A percentile compares a stretch with the other conserved stretches of the same genome.
Evolutionary conservation across 2,113 vertebrate species (phyloP).

Genomic region (Heterotis niloticus): DNA sequence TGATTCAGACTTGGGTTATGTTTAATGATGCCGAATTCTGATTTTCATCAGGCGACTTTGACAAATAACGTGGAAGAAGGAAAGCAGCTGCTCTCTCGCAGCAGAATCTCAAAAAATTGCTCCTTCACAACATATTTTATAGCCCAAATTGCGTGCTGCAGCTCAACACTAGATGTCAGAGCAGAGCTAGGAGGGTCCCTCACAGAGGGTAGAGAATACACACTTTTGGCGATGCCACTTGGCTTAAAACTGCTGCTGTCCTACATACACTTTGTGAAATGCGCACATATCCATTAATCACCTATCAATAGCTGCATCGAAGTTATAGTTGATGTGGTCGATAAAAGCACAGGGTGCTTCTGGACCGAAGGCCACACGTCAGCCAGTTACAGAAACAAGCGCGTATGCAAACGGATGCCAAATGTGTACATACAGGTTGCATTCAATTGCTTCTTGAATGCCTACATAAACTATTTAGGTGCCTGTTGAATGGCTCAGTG

Average conservation of each 20-base stretch:
- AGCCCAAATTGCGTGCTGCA: not conserved
- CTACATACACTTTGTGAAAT: not conserved
- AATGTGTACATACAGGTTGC: too few species aligned
- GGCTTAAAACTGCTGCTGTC: not conserved
- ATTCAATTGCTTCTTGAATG: too few species aligned
- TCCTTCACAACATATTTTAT: too few species aligned
- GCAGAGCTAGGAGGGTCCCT: not conserved
- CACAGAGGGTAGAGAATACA: not conserved
- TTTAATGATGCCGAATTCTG: not conserved
- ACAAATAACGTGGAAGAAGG: not conserved
- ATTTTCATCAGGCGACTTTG: not conserved
- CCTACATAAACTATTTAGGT: too few species aligned
- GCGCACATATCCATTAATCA: not conserved
- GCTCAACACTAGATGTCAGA: slow-evolving; percentile 2
- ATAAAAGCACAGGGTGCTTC: too few species aligned
- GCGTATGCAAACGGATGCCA: too few species aligned
- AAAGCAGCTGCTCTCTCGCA: not conserved
- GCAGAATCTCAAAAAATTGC: too few species aligned
- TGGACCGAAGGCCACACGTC: too few species aligned
- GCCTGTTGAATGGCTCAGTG: too few species aligned
- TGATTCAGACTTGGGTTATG: slow-evolving; percentile 11
- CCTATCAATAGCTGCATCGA: too few species aligned
- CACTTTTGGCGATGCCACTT: not conserved
- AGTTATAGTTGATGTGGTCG: not conserved
- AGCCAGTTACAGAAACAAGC: too few species aligned